A percentile compares a stretch with the other conserved stretches of the same genome.
Conservation (phyloP, 2,113 vertebrate genomes). For the Elephantulus edwardii region DNA sequence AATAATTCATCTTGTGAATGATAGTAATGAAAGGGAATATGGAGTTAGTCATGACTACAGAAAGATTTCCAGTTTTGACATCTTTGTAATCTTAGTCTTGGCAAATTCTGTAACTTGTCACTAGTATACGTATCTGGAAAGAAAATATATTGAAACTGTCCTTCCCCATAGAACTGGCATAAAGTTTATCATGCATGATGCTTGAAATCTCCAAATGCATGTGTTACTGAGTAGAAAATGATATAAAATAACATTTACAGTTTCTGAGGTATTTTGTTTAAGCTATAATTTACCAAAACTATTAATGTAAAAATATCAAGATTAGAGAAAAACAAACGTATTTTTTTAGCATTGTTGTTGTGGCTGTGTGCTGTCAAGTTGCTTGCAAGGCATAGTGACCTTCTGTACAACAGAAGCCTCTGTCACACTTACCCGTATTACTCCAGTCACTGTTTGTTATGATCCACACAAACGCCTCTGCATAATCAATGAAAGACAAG, state of each 20-base stretch:
- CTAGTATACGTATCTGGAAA: not conserved
- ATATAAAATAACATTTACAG: not conserved
- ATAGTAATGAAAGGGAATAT: not conserved
- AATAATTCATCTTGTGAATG: not conserved
- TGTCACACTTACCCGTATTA: no score
- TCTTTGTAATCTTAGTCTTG: not conserved
- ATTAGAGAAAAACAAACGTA: not conserved
- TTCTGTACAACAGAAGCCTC: no score
- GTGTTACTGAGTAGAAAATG: not conserved
- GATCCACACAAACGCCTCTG: no score
- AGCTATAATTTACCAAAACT: not conserved
- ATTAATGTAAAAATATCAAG: not conserved
- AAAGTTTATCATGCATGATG: not conserved
- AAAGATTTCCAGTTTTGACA: not conserved
- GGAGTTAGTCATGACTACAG: not conserved
- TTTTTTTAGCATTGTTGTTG: not conserved
- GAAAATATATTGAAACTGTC: not conserved
- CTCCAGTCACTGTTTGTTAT: no score
- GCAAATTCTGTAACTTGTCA: not conserved
- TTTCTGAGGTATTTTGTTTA: not conserved
- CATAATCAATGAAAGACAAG: no score
- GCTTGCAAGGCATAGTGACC: no score
- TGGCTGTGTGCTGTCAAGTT: no score
- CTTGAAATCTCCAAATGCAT: slow-evolving; percentile 13
- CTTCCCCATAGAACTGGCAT: not conserved